These are phyloP conservation scores for Benthosema pterotum DNA, from an alignment of 2,797 vertebrate species.

Conservation along the genomic window DNA sequence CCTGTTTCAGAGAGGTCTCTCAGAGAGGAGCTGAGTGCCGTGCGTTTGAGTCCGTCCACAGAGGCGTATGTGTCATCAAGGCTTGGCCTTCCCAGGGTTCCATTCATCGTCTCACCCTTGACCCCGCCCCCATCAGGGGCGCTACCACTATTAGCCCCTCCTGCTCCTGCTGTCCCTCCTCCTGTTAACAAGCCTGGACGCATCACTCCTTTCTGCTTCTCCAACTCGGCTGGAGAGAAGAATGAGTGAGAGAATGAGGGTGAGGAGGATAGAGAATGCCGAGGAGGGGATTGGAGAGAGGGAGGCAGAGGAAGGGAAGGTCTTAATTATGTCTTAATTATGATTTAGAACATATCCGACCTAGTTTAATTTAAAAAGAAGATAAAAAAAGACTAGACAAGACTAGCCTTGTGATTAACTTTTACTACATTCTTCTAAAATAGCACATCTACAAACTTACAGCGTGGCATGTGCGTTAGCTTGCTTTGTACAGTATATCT, in stretches of 20 bases:
- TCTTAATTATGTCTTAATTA: too few relatives aligned
- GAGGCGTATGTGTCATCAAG: conserved; percentile 90
- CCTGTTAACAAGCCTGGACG: conserved; percentile 77
- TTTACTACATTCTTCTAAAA: background rate
- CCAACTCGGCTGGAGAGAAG: conserved; percentile 84
- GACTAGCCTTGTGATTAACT: background rate
- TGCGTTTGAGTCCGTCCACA: conserved; percentile 90
- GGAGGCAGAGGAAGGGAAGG: background rate
- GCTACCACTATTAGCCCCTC: conserved; percentile 9
- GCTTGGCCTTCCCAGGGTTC: conserved; percentile 86
- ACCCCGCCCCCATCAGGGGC: conserved; percentile 48
- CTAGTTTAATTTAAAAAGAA: too few relatives aligned
- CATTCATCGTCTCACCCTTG: conserved; percentile 87
- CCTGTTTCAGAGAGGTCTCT: conserved; percentile 92
- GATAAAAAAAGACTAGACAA: too few relatives aligned
- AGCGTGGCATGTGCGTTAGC: too few relatives aligned
- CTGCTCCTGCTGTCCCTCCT: conserved; percentile 41
- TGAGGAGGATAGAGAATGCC: background rate
- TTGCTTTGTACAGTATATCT: too few relatives aligned
- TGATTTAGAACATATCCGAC: background rate
- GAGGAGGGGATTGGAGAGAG: background rate
- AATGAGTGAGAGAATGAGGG: background rate
- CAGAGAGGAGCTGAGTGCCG: conserved; percentile 91
- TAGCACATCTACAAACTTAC: too few relatives aligned
- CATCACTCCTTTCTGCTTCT: conserved; percentile 94